phyloP scores from a whole-genome alignment of 1,140 invertebrate species.

The Daktulosphaira vitifoliae region DNA sequence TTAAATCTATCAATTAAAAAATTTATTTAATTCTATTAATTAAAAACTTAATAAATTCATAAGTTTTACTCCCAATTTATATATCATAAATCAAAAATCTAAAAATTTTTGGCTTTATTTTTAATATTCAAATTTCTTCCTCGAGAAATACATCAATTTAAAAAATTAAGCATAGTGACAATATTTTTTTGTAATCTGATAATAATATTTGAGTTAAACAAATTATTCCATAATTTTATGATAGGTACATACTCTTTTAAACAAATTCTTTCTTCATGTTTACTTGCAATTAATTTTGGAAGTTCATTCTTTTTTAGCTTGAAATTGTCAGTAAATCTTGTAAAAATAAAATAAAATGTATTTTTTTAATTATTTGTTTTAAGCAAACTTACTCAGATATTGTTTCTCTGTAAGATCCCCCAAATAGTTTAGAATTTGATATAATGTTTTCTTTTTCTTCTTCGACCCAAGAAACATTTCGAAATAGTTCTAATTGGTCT shows the following conservation, averaged over 20 bases:
- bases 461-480: neutral
- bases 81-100: no score
- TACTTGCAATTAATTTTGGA: neutral
- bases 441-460: conserved; percentile 14
- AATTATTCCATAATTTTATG: neutral
- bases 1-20: no score
- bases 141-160: no score
- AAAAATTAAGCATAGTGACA: no score
- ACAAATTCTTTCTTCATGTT: conserved; percentile 18
- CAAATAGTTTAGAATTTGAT: conserved; percentile 4
- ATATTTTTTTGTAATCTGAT: no score
- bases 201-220: no score
- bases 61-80: no score
- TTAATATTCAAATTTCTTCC: no score
- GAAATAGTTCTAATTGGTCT: conserved; percentile 8
- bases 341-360: neutral
- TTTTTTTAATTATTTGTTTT: neutral
- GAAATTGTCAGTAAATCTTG: conserved; percentile 2
- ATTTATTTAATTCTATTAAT: no score
- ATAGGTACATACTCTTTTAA: conserved; percentile 19
- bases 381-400: conserved; percentile 6
- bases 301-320: neutral
- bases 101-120: no score
- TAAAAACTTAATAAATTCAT: no score
- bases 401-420: neutral